phyloP scores from a whole-genome alignment of 2,797 vertebrate species.

The Esox lucius region DNA sequence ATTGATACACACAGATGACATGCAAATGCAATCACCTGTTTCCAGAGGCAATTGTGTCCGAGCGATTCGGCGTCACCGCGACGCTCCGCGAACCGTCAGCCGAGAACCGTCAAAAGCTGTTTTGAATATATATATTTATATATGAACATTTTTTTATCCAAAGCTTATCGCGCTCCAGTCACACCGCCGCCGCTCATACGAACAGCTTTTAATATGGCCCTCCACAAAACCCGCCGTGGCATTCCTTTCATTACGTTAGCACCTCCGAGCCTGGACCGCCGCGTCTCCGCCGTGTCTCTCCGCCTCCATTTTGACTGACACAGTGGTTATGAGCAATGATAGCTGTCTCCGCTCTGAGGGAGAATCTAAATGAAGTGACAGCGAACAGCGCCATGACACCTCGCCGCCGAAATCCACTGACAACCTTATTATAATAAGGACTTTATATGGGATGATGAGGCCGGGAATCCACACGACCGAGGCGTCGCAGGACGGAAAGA shows the following conservation, averaged over 20 bases:
- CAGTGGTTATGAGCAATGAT: slow-evolving; percentile 69
- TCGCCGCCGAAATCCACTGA: slow-evolving; percentile 58
- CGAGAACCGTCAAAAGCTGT: not conserved
- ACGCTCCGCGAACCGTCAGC: not conserved
- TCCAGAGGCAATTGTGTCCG: not conserved
- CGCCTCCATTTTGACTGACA: slow-evolving; percentile 67
- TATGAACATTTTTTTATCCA: not conserved
- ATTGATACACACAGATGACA: not conserved
- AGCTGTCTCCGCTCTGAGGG: slow-evolving; percentile 61
- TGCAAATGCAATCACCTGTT: not conserved
- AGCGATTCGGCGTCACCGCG: not conserved
- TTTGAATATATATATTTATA: no score
- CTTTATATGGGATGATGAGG: slow-evolving; percentile 57
- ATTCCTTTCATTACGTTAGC: slow-evolving; percentile 57
- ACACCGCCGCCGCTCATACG: not conserved
- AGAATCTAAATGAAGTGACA: slow-evolving; percentile 73
- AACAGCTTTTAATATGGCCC: slow-evolving; percentile 1
- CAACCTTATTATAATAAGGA: slow-evolving; percentile 70
- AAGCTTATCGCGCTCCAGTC: not conserved
- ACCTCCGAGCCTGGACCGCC: slow-evolving; percentile 37
- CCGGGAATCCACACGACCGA: slow-evolving; percentile 60
- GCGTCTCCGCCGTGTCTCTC: slow-evolving; percentile 13
- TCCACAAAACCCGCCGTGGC: slow-evolving; percentile 20
- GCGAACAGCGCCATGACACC: slow-evolving; percentile 60
- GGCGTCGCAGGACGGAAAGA: slow-evolving; percentile 30